Percentiles rank a stretch among this genome's conserved stretches.
Evolutionary conservation across 2,888 invertebrate species (phyloP).

Genomic region (Drosophila fulvimacula): DNA sequence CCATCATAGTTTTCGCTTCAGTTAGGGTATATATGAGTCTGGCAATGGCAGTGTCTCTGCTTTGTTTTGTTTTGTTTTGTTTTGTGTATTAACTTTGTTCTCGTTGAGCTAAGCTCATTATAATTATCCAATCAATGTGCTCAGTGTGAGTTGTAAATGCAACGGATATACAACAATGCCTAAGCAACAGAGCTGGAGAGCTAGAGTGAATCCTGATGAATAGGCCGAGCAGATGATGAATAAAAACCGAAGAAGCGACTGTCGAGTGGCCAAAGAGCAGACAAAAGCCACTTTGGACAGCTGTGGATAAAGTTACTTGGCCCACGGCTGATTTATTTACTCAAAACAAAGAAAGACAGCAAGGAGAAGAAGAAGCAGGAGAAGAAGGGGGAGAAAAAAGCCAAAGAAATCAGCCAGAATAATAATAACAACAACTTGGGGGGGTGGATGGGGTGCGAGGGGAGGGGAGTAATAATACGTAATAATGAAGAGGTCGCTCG

Average conservation of each 20-base stretch:
- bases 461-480: conserved; percentile 53
- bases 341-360: conserved; percentile 51
- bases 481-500: conserved; percentile 50
- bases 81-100: conserved; percentile 32
- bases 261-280: conserved; percentile 26
- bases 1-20: too few relatives aligned
- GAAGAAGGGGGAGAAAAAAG: conserved; percentile 4
- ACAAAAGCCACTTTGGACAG: conserved; percentile 48
- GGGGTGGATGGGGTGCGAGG: neutral
- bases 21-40: neutral
- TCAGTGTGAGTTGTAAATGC: conserved; percentile 32
- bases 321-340: conserved; percentile 74
- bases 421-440: conserved; percentile 31
- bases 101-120: conserved; percentile 62
- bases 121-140: conserved; percentile 70
- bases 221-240: neutral
- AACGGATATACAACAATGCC: conserved; percentile 43
- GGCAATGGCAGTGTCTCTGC: neutral
- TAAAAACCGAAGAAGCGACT: conserved; percentile 1
- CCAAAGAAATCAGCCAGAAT: conserved; percentile 44
- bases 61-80: neutral
- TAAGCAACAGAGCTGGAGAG: conserved; percentile 2
- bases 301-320: conserved; percentile 69
- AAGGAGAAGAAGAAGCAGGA: conserved; percentile 16
- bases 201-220: conserved; percentile 5